Evolutionary conservation across 2,113 vertebrate genomes (phyloP), one percentile per base, ranked within the genome.

Genomic region (Callipepla californica): DNA sequence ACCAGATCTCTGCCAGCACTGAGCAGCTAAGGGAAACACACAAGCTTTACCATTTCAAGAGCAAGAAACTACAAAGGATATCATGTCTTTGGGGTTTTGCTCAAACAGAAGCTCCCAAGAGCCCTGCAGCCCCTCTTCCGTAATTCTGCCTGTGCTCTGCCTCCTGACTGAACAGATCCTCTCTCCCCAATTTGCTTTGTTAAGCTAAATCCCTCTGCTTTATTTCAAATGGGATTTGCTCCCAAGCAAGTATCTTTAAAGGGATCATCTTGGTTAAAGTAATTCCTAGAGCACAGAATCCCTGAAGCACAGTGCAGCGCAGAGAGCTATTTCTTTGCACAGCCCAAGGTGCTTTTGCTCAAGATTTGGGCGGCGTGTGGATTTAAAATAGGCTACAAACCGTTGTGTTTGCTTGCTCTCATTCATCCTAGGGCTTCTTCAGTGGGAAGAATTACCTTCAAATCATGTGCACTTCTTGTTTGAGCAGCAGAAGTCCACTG

Each of bases 181-280:
- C 45, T 57, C 80, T 40, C 47, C 81, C 32, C 7, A 1, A 10
- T 88, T 87, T 58, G 62, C 72, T 78, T 85, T 36, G 4, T 65
- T 93, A 90, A 94, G 90, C 74, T 59, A 89, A 94, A 93, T 94
- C 90, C 74, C 65, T 94, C 84, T 80, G 89, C 67, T 85, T 92
- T 62, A 82, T 87, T 91, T 85, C 73, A 92, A 93, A 94, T 68
- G 80, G 65, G 90, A 93, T 94, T 94, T 95, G 65, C 69, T 90
- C 87, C 91, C 87, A 47, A 86, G 87, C 78, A 81, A 95, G 57
- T 59, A 48, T 80, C 87, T 90, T 92, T 80, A 47, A 77, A 90
- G 86, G 87, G 91, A 92, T 94, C 77, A 65, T 90, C 82, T 62
- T 12, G 40, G 67, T 55, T 92, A 79, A 63, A 42, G 67, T 19